phyloP scores from a whole-genome alignment of 2,888 invertebrate species.

The Cacoxenus indagator region DNA sequence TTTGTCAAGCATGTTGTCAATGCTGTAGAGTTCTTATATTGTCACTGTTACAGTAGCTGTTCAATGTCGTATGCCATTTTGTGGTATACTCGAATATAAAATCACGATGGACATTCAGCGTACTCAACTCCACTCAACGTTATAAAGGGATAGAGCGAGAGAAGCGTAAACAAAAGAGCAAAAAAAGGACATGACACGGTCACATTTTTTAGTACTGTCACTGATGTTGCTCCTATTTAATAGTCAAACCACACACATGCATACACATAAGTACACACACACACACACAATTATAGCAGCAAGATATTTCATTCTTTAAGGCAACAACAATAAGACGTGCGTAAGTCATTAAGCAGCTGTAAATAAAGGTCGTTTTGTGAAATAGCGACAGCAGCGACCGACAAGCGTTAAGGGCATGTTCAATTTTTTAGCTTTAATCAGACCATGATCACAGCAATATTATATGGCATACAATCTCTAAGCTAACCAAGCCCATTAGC shows the following conservation, averaged over 20 bases:
- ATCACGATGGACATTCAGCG: neutral
- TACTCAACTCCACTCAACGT: neutral
- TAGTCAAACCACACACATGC: neutral
- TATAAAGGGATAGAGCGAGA: neutral
- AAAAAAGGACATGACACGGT: neutral
- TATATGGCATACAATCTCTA: neutral
- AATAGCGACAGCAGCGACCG: neutral
- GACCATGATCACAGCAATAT: neutral
- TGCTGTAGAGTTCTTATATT: no score
- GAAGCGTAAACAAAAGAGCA: neutral
- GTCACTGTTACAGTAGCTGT: no score
- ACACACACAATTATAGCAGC: neutral
- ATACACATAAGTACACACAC: no score
- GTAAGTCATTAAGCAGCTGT: slow-evolving; percentile 12
- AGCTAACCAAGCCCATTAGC: no score
- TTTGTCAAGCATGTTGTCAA: no score
- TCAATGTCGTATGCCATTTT: no score
- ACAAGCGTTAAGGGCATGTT: neutral
- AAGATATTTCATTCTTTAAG: neutral
- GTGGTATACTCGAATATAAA: neutral
- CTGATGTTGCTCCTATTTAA: neutral
- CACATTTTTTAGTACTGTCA: neutral
- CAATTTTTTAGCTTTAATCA: neutral
- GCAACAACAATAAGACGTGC: slow-evolving; percentile 10
- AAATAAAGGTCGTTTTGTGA: neutral